Evolutionary conservation across 2,888 invertebrate species (phyloP).

Genomic region (Agrotis ipsilon): DNA sequence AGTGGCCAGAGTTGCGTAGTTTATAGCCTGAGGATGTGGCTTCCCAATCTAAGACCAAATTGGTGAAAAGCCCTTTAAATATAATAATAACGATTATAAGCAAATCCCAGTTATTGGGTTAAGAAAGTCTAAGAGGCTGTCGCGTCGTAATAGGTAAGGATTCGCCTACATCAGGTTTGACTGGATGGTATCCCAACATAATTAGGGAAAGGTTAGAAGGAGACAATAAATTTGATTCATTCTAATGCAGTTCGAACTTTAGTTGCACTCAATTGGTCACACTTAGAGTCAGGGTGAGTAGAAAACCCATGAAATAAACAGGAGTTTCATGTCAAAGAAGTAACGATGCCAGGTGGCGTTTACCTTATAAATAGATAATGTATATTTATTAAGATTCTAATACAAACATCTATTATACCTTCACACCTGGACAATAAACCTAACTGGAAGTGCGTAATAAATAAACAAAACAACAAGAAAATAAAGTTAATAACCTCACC

Average conservation of each 20-base stretch:
- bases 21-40: too few relatives aligned
- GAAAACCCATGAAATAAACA: not conserved
- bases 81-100: not conserved
- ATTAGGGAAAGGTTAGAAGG: too few relatives aligned
- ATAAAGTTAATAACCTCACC: slow-evolving; percentile 30
- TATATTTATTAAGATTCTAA: slow-evolving; percentile 6
- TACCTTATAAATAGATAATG: not conserved
- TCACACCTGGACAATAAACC: not conserved
- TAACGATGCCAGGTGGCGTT: not conserved
- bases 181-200: not conserved
- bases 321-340: not conserved
- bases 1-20: too few relatives aligned
- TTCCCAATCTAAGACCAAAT: not conserved
- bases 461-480: slow-evolving; percentile 3
- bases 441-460: not conserved
- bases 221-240: not conserved
- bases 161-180: too few relatives aligned
- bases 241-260: not conserved
- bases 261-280: not conserved
- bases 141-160: too few relatives aligned
- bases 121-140: too few relatives aligned
- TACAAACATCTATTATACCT: not conserved
- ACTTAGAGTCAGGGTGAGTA: not conserved
- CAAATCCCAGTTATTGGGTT: not conserved
- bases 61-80: not conserved